Conservation (phyloP, 92 coral and sea anemone species). For the Heteractis magnifica region DNA sequence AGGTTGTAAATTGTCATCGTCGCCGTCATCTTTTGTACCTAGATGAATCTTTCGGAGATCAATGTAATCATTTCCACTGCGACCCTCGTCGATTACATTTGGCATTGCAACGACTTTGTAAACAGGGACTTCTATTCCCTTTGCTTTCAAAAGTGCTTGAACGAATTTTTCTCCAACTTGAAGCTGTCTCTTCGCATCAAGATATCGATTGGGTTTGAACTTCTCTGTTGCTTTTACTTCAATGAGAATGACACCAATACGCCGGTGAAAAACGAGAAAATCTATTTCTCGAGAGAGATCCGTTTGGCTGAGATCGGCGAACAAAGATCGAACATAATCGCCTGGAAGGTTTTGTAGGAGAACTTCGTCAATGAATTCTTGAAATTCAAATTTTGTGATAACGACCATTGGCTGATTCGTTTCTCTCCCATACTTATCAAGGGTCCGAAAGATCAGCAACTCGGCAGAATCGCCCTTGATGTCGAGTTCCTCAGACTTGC, state of each 20-base stretch:
- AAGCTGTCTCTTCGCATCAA: constrained; percentile 38
- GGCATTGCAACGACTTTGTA: constrained; percentile 30
- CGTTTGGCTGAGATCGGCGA: constrained; percentile 28
- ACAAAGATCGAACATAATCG: constrained; percentile 15
- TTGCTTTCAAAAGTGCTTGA: constrained; percentile 23
- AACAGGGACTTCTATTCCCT: constrained; percentile 19
- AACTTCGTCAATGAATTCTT: constrained; percentile 40
- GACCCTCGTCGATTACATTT: constrained; percentile 19
- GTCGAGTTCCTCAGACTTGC: constrained; percentile 45
- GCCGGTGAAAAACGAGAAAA: constrained; percentile 37
- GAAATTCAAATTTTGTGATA: constrained; percentile 36
- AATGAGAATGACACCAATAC: constrained; percentile 40
- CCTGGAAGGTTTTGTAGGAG: constrained; percentile 24
- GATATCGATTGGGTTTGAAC: constrained; percentile 36
- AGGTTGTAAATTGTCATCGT: constrained; percentile 1
- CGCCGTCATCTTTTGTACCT: background rate
- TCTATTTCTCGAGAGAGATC: constrained; percentile 45
- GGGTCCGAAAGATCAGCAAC: constrained; percentile 29
- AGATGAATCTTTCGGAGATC: constrained; percentile 29
- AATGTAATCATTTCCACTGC: constrained; percentile 4
- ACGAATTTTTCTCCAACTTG: constrained; percentile 36
- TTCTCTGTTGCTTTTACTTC: constrained; percentile 44
- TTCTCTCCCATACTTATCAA: constrained; percentile 43
- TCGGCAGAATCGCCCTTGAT: constrained; percentile 36
- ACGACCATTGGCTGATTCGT: constrained; percentile 48